Base-by-base conservation (phyloP, 2,113 vertebrate genomes). In the Gobiocypris rarus region DNA sequence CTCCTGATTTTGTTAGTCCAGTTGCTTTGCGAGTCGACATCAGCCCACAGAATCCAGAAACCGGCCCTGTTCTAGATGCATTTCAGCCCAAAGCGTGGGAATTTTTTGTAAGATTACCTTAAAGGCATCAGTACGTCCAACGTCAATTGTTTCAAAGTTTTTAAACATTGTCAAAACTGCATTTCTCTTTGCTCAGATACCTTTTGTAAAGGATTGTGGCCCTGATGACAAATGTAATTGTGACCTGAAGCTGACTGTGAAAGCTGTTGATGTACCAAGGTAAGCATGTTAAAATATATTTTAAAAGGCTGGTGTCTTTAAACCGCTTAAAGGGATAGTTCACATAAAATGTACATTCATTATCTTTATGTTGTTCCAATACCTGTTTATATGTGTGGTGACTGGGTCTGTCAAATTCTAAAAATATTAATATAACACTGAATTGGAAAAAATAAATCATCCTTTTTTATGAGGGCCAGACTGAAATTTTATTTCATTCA, bases 181-280 rank as follows among this genome's bases (percentile, higher is more conserved):
- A 24, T 80, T 79, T 65, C 24, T 0, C 1, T 75, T 86, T 84
- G 58, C 38, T 50, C 78, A 97, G 96, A 92, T 97, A 85, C 95
- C 96, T 56, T 96, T 97, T 89, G 81, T 94, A 48, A 96, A 96
- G 88, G 95, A 96, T 17, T 97, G 96, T 77, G 96, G 95, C 80
- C 91, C 94, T 34, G 96, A 97, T 87, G 94, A 95, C 26, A 63
- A 94, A 58, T 97, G 96, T 88, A 84, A 89, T 61, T 93, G 93
- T 70, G 95, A 97, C 84, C 91, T 97, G 83, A 89, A 91, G 82
- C 89, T 97, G 58, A 88, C 86, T 2, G 93, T 95, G 85, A 89
- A 91, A 22, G 91, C 19, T 91, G 61, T 78, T 5, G 26, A 87
- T 85, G 67, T 79, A 78, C 56, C 74, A 90, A 71, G 92, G 95